Percentiles rank a stretch among this genome's conserved stretches.
These are phyloP conservation scores for Garra rufa DNA, from an alignment of 2,113 vertebrate species.

Conservation along the genomic window DNA sequence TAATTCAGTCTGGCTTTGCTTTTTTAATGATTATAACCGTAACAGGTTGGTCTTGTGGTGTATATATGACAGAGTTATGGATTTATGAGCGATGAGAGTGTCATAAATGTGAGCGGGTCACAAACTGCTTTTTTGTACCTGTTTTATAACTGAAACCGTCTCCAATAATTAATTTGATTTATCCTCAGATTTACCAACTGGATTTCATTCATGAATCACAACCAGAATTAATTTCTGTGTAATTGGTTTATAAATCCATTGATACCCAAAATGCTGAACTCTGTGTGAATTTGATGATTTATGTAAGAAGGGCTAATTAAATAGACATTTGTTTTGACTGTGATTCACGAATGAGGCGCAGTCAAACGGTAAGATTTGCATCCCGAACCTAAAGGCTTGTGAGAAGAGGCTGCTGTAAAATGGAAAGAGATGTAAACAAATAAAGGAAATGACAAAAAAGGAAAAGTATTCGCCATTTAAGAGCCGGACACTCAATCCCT, in stretches of 20 bases:
- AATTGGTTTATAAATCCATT: neutral
- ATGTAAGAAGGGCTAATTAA: too few relatives aligned
- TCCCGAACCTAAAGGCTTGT: too few relatives aligned
- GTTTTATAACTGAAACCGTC: neutral
- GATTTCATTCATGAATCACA: neutral
- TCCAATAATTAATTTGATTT: too few relatives aligned
- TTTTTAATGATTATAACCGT: neutral
- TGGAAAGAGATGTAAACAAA: neutral
- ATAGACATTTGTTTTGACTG: too few relatives aligned
- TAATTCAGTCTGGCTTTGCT: too few relatives aligned
- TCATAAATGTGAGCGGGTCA: neutral
- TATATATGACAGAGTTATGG: neutral
- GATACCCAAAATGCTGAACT: too few relatives aligned
- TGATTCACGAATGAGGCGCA: too few relatives aligned
- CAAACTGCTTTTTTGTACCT: neutral
- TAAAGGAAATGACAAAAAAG: neutral
- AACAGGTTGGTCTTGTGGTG: neutral
- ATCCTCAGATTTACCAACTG: neutral
- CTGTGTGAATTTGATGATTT: too few relatives aligned
- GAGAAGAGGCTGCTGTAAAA: neutral
- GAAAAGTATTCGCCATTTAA: neutral
- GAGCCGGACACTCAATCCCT: neutral
- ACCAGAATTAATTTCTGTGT: neutral
- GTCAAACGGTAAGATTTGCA: neutral
- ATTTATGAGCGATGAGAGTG: neutral